Base-by-base conservation (phyloP, 2,888 invertebrate genomes). In the Phalera bucephala region DNA sequence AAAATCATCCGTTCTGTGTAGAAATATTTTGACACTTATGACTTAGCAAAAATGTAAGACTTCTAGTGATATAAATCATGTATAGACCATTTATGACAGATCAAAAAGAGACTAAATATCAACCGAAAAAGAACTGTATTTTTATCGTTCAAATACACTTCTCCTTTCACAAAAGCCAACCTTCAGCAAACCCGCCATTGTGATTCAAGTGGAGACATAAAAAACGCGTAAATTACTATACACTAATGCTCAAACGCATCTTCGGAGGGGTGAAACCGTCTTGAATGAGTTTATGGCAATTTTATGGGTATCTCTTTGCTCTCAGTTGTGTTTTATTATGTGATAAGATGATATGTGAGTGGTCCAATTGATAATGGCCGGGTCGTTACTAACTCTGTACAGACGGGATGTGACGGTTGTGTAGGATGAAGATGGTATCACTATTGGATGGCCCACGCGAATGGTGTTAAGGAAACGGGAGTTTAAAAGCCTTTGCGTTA, bases 121-220 rank as follows among this genome's bases (percentile, higher is more conserved):
- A n/a, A n/a, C n/a, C n/a, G n/a, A n/a, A n/a, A n/a, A n/a, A n/a
- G n/a, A n/a, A n/a, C n/a, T n/a, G n/a, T n/a, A n/a, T n/a, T n/a
- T n/a, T n/a, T n/a, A n/a, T n/a, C n/a, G n/a, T n/a, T n/a, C n/a
- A n/a, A n/a, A n/a, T n/a, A n/a, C n/a, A n/a, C n/a, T n/a, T n/a
- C n/a, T n/a, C n/a, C n/a, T n/a, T n/a, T n/a, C n/a, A n/a, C n/a
- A n/a, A n/a, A n/a, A n/a, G n/a, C n/a, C n/a, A n/a, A n/a, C n/a
- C n/a, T n/a, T n/a, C n/a, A n/a, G n/a, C n/a, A n/a, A n/a, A n/a
- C n/a, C n/a, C n/a, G n/a, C n/a, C 76, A 80, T 78, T 80, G 80
- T 77, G 76, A 81, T 77, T 80, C 79, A 74, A 81, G 73, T 67
- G 56, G 45, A 55, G 67, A 69, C 66, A 69, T 80, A 80, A 81